Evolutionary conservation across 2,888 invertebrate genomes (phyloP).

Genomic region (Macaria liturata): DNA sequence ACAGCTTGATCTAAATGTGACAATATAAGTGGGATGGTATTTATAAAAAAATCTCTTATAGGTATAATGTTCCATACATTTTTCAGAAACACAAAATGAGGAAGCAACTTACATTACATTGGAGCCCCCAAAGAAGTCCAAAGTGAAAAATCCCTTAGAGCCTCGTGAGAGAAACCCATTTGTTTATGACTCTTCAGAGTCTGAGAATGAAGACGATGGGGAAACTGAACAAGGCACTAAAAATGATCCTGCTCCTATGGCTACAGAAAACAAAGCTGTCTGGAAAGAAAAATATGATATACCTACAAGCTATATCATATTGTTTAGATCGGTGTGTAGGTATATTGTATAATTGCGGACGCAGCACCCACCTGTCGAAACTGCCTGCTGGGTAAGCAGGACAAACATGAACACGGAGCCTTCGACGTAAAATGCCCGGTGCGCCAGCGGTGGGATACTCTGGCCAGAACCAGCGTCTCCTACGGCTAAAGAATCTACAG

Average conservation of each 20-base stretch:
- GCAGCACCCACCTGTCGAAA: no score
- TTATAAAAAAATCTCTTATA: no score
- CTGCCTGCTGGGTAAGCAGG: no score
- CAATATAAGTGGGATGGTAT: no score
- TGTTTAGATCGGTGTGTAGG: no score
- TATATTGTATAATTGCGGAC: no score
- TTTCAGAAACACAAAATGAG: conserved; percentile 47
- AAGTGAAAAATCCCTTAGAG: conserved; percentile 70
- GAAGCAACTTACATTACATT: conserved; percentile 58
- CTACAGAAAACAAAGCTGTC: conserved; percentile 57
- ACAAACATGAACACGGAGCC: no score
- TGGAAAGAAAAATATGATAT: conserved; percentile 78
- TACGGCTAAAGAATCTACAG: no score
- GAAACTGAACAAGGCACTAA: conserved; percentile 42
- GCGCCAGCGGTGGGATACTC: no score
- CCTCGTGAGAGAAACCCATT: conserved; percentile 84
- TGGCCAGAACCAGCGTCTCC: no score
- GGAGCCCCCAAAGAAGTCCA: conserved; percentile 51
- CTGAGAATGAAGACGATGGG: conserved; percentile 84
- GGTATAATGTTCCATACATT: not conserved
- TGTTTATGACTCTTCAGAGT: conserved; percentile 89
- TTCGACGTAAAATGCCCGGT: no score
- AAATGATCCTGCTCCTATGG: conserved; percentile 37
- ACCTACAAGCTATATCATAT: not conserved
- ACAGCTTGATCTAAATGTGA: no score